These are phyloP conservation scores for Tethea ocularis DNA, from an alignment of 2,888 invertebrate genomes.

Conservation along the genomic window DNA sequence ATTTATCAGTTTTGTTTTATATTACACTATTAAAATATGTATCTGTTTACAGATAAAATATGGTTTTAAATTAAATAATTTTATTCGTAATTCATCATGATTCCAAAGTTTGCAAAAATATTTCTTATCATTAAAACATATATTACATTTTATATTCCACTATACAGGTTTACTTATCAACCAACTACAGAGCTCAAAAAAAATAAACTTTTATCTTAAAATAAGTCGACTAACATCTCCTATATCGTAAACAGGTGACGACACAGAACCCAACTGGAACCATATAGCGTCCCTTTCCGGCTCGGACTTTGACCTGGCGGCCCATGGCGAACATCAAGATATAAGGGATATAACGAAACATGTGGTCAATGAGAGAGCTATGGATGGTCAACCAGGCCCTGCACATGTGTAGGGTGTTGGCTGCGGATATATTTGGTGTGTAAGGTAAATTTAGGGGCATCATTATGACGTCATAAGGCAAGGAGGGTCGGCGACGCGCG, in stretches of 20 bases:
- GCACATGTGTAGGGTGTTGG: constrained; percentile 52
- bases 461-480: neutral
- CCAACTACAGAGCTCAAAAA: no score
- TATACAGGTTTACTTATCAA: no score
- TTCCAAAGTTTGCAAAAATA: no score
- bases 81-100: no score
- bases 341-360: constrained; percentile 55
- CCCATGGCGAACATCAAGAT: constrained; percentile 75
- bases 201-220: neutral
- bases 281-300: constrained; percentile 83
- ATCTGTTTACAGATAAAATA: no score
- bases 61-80: no score
- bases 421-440: constrained; percentile 20
- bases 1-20: neutral
- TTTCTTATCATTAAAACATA: no score
- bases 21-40: neutral
- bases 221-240: constrained; percentile 8
- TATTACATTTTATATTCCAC: no score
- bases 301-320: constrained; percentile 86
- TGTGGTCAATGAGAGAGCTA: constrained; percentile 43
- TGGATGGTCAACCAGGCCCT: constrained; percentile 44
- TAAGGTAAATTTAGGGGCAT: constrained; percentile 24
- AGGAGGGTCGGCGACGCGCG: no score
- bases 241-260: constrained; percentile 44
- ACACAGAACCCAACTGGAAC: constrained; percentile 73